Evolutionary conservation across 2,888 invertebrate genomes (phyloP).

Genomic region (Drosophila diplacantha): DNA sequence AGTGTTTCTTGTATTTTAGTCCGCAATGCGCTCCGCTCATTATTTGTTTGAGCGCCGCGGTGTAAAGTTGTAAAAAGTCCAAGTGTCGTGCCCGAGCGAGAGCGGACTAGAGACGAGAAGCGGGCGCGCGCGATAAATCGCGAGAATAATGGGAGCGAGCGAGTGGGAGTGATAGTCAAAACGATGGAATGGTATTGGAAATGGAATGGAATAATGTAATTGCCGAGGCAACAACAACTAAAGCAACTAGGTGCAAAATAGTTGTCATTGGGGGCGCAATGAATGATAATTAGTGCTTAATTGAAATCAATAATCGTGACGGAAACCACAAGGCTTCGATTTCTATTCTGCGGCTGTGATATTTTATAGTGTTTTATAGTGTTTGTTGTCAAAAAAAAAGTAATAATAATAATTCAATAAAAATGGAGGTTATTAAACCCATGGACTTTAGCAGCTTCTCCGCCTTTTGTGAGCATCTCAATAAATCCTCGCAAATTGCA

Average conservation of each 20-base stretch:
- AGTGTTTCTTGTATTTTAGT: slow-evolving; percentile 71
- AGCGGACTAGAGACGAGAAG: slow-evolving; percentile 43
- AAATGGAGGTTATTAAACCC: slow-evolving; percentile 76
- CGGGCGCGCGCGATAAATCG: slow-evolving; percentile 52
- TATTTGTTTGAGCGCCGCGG: slow-evolving; percentile 77
- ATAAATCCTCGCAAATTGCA: slow-evolving; percentile 69
- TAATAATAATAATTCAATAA: slow-evolving; percentile 15
- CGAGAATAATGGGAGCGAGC: slow-evolving; percentile 32
- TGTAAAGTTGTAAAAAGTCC: slow-evolving; percentile 76
- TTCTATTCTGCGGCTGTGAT: slow-evolving; percentile 43
- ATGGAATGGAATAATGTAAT: slow-evolving; percentile 67
- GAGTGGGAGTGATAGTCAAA: slow-evolving; percentile 61
- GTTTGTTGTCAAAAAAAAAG: background rate
- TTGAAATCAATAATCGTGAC: slow-evolving; percentile 71
- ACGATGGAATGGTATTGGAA: slow-evolving; percentile 13
- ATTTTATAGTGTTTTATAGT: slow-evolving; percentile 16
- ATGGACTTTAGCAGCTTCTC: slow-evolving; percentile 76
- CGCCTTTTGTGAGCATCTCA: slow-evolving; percentile 75
- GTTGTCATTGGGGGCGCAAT: slow-evolving; percentile 46
- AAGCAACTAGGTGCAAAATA: slow-evolving; percentile 59
- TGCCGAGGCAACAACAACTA: slow-evolving; percentile 51
- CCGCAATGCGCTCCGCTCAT: slow-evolving; percentile 74
- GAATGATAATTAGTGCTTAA: slow-evolving; percentile 71
- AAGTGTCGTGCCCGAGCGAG: slow-evolving; percentile 52
- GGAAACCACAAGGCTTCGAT: slow-evolving; percentile 51